Conservation (phyloP, 2,797 vertebrate species). For the Gambusia yucatana region DNA sequence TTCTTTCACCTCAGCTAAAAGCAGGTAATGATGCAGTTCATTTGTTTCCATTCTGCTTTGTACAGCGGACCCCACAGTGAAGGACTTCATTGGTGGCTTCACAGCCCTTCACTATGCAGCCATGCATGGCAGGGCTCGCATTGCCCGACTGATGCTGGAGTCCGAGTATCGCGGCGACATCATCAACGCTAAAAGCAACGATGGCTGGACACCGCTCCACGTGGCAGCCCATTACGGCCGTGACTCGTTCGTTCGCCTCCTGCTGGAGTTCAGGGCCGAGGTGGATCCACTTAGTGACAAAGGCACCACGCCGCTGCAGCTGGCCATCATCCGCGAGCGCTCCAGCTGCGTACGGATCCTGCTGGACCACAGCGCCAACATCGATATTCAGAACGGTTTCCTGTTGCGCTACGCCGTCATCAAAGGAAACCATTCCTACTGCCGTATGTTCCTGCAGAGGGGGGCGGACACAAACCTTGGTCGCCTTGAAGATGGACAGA, state of each 20-base stretch:
- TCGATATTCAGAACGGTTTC: slow-evolving; percentile 98
- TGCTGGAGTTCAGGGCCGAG: slow-evolving; percentile 96
- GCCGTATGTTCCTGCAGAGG: slow-evolving; percentile 98
- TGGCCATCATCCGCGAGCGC: slow-evolving; percentile 97
- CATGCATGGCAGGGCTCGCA: slow-evolving; percentile 96
- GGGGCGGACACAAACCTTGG: slow-evolving; percentile 98
- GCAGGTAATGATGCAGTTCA: not conserved
- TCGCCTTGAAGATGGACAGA: slow-evolving; percentile 97
- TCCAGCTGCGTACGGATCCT: slow-evolving; percentile 98
- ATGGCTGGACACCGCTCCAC: slow-evolving; percentile 97
- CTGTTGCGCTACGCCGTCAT: slow-evolving; percentile 96
- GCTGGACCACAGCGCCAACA: slow-evolving; percentile 97
- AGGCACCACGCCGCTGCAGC: slow-evolving; percentile 95
- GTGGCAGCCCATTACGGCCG: slow-evolving; percentile 98
- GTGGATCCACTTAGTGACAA: slow-evolving; percentile 98
- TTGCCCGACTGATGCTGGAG: slow-evolving; percentile 95
- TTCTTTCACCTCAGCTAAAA: not conserved
- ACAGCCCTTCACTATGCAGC: slow-evolving; percentile 98
- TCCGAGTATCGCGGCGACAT: slow-evolving; percentile 94
- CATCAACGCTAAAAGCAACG: slow-evolving; percentile 97
- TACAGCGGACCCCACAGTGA: slow-evolving; percentile 95
- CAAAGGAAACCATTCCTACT: slow-evolving; percentile 98
- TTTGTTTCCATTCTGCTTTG: not conserved
- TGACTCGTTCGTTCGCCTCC: slow-evolving; percentile 95
- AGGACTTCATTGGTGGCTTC: slow-evolving; percentile 98